Evolutionary conservation across 1,140 invertebrate genomes (phyloP).

Genomic region (Lutraria rhynchaena): DNA sequence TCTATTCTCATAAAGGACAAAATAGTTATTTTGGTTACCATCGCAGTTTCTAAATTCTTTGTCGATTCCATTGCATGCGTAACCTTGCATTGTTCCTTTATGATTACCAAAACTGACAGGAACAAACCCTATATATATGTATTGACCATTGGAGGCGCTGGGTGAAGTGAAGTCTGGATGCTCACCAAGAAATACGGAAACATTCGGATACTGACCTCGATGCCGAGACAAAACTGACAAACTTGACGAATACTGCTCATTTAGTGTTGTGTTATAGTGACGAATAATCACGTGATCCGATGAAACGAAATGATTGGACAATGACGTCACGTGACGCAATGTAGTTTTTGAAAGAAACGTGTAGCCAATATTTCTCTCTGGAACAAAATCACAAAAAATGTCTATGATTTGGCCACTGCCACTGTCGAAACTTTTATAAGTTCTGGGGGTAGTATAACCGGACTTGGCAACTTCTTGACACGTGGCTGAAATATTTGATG

Average conservation of each 20-base stretch:
- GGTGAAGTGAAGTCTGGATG: background rate
- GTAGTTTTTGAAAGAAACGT: background rate
- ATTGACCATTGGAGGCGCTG: background rate
- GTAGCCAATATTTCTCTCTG: background rate
- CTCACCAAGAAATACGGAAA: background rate
- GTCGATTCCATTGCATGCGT: background rate
- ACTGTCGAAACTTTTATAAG: background rate
- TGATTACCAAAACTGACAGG: background rate
- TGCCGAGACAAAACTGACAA: background rate
- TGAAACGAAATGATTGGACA: background rate
- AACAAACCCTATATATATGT: background rate
- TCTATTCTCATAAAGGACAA: background rate
- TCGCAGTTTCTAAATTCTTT: background rate
- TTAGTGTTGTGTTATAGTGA: background rate
- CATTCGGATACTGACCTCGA: background rate
- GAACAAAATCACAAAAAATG: background rate
- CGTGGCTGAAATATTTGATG: no score
- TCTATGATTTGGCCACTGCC: background rate
- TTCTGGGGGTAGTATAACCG: background rate
- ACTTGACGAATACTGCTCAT: background rate
- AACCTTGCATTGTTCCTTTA: background rate
- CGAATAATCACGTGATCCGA: slow-evolving; percentile 1
- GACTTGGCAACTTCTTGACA: no score
- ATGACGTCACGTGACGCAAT: background rate
- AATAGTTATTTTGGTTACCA: background rate